Evolutionary conservation across 2,888 invertebrate genomes (phyloP).

Genomic region (Ceraclea dissimilis): DNA sequence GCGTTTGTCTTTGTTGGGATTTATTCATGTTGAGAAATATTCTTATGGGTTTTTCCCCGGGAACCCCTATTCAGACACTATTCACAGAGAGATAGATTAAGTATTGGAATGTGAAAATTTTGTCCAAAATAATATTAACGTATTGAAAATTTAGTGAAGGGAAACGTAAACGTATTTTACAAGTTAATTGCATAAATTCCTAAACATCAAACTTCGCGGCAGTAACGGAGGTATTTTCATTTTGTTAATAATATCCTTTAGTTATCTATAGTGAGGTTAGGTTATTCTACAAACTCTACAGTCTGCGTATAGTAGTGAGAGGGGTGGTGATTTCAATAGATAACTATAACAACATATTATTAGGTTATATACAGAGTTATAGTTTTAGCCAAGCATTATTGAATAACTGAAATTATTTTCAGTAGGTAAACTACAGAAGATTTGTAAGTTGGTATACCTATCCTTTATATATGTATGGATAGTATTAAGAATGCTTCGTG

Average conservation of each 20-base stretch:
- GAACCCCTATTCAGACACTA: too few species aligned
- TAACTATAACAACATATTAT: too few species aligned
- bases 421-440: background rate
- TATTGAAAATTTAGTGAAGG: background rate
- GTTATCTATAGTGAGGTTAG: background rate
- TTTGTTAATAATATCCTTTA: constrained; percentile 1
- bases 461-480: too few species aligned
- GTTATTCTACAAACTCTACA: too few species aligned
- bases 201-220: constrained; percentile 9
- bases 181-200: constrained; percentile 11
- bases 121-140: background rate
- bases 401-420: constrained; percentile 8
- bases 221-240: constrained; percentile 8
- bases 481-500: too few species aligned
- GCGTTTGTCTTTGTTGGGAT: too few species aligned
- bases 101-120: too few species aligned
- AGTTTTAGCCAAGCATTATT: constrained; percentile 5
- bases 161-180: constrained; percentile 3
- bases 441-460: too few species aligned
- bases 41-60: too few species aligned
- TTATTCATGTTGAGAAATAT: too few species aligned
- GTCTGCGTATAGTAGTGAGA: background rate
- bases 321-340: background rate
- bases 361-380: too few species aligned
- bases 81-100: too few species aligned